Conservation (phyloP, 2,888 invertebrate species). For the Tipula vernalis region DNA sequence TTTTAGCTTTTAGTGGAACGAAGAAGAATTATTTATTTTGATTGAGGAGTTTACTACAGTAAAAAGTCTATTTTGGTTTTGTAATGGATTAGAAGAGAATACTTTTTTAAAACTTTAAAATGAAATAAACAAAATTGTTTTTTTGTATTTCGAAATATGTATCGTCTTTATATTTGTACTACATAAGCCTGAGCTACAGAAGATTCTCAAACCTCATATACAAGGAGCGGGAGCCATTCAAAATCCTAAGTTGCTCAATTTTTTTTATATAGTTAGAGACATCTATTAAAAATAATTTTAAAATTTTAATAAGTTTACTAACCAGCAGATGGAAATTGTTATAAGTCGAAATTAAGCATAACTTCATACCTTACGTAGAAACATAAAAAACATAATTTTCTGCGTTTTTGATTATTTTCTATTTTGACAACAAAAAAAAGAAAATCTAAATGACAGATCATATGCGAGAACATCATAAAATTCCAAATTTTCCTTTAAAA, state of each 20-base stretch:
- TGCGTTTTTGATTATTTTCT: neutral
- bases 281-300: neutral
- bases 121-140: neutral
- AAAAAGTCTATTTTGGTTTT: neutral
- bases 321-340: neutral
- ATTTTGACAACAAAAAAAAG: neutral
- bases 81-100: neutral
- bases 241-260: too few species aligned
- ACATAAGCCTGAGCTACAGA: too few species aligned
- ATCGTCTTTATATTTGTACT: too few species aligned
- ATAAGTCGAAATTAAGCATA: neutral
- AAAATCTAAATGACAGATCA: neutral
- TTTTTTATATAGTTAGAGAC: neutral
- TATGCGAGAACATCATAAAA: neutral
- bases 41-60: neutral
- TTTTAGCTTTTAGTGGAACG: neutral
- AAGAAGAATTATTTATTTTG: neutral
- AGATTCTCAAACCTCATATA: too few species aligned
- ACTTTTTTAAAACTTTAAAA: neutral
- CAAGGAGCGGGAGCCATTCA: too few species aligned
- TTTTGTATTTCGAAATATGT: neutral
- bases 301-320: too few species aligned
- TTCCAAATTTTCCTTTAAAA: neutral
- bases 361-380: neutral
- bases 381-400: neutral